Conservation (phyloP, 2,113 vertebrate genomes). For the Nothocercus nigrocapillus region DNA sequence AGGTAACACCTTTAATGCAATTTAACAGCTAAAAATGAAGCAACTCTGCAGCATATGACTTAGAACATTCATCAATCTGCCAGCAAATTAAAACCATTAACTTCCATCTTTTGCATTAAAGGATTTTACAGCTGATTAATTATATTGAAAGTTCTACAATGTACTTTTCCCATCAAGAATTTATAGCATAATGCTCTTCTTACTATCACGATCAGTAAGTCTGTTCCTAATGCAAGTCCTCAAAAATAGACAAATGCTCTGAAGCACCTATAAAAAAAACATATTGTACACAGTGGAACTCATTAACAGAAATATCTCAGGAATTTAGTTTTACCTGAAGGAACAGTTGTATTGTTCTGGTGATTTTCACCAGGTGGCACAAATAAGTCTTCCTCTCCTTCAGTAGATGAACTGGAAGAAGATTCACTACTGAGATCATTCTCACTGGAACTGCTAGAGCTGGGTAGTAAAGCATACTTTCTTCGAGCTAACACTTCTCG, state of each 20-base stretch:
- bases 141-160: not conserved
- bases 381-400: conserved; percentile 94
- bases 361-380: conserved; percentile 90
- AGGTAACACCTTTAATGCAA: not conserved
- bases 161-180: not conserved
- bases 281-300: not conserved
- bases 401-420: conserved; percentile 91
- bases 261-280: not conserved
- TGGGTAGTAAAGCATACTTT: conserved; percentile 93
- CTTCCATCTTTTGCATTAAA: not conserved
- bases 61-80: not conserved
- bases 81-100: not conserved
- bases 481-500: conserved; percentile 91
- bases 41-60: not conserved
- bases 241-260: not conserved
- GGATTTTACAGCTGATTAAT: not conserved
- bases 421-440: conserved; percentile 91
- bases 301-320: not conserved
- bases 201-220: not conserved
- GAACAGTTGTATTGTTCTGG: conserved; percentile 85
- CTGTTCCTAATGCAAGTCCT: not conserved
- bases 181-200: not conserved
- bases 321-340: conserved; percentile 84
- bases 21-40: not conserved
- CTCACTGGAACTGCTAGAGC: conserved; percentile 96